Evolutionary conservation across 1,140 invertebrate genomes (phyloP).

Genomic region (Lutraria rhynchaena): DNA sequence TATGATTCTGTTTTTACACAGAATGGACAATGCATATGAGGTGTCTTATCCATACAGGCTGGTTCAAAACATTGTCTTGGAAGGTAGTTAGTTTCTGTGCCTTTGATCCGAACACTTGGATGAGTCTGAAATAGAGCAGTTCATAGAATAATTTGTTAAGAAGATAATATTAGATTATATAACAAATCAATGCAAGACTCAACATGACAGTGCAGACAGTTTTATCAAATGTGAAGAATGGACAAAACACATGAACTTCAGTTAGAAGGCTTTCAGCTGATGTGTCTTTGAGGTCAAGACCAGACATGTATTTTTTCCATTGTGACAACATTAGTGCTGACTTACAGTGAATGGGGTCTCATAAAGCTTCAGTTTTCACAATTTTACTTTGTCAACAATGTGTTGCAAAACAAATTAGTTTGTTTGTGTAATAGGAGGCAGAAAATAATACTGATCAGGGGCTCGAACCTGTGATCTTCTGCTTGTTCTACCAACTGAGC

Average conservation of each 20-base stretch:
- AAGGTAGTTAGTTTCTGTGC: slow-evolving; percentile 80
- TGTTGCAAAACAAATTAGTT: too few relatives aligned
- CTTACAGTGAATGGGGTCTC: too few relatives aligned
- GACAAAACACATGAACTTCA: neutral
- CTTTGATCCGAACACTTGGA: slow-evolving; percentile 82
- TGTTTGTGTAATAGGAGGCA: too few relatives aligned
- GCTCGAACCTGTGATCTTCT: too few relatives aligned
- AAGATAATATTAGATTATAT: neutral
- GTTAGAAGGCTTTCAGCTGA: neutral
- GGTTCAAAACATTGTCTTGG: slow-evolving; percentile 79
- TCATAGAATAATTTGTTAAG: neutral
- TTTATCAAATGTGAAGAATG: neutral
- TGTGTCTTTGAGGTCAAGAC: neutral
- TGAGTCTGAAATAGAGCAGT: slow-evolving; percentile 77
- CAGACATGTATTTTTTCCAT: too few relatives aligned
- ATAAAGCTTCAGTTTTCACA: too few relatives aligned
- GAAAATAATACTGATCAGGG: too few relatives aligned
- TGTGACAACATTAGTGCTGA: too few relatives aligned
- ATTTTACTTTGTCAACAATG: too few relatives aligned
- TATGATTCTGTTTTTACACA: slow-evolving; percentile 81
- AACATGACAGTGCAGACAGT: neutral
- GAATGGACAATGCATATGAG: slow-evolving; percentile 82
- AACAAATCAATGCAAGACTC: neutral
- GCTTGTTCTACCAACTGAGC: too few relatives aligned
- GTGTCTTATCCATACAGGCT: slow-evolving; percentile 72